phyloP scores from a whole-genome alignment of 2,113 vertebrate genomes.

The Caloenas nicobarica region DNA sequence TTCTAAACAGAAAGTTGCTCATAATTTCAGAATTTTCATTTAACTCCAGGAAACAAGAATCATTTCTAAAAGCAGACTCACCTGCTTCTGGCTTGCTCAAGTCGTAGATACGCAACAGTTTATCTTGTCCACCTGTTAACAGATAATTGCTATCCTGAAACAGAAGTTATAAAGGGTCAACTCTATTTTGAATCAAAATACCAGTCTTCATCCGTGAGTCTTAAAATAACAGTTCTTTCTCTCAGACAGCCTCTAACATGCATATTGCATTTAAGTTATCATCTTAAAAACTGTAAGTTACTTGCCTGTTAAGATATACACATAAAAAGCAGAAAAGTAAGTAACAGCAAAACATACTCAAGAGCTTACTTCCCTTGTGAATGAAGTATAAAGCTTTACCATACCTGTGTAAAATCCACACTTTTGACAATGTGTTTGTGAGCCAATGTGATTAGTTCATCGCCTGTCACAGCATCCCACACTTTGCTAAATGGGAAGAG shows the following conservation, averaged over 20 bases:
- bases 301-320: not conserved
- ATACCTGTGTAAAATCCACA: slow-evolving; percentile 94
- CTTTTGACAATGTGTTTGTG: slow-evolving; percentile 99
- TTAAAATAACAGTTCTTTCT: not conserved
- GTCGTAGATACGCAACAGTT: slow-evolving; percentile 94
- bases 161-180: slow-evolving; percentile 49
- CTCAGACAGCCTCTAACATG: not conserved
- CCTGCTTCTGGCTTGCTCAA: slow-evolving; percentile 92
- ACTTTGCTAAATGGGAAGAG: slow-evolving; percentile 86
- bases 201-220: not conserved
- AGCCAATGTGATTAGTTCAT: slow-evolving; percentile 92
- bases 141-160: slow-evolving; percentile 92
- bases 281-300: not conserved
- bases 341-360: not conserved
- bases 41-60: not conserved
- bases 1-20: not conserved
- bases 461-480: slow-evolving; percentile 97
- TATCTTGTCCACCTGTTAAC: slow-evolving; percentile 95
- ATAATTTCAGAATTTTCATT: not conserved
- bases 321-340: not conserved
- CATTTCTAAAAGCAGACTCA: slow-evolving; percentile 56
- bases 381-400: not conserved
- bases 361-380: not conserved
- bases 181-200: not conserved
- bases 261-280: not conserved